Evolutionary conservation across 2,797 vertebrate genomes (phyloP).

Genomic region (Coreius guichenoti): DNA sequence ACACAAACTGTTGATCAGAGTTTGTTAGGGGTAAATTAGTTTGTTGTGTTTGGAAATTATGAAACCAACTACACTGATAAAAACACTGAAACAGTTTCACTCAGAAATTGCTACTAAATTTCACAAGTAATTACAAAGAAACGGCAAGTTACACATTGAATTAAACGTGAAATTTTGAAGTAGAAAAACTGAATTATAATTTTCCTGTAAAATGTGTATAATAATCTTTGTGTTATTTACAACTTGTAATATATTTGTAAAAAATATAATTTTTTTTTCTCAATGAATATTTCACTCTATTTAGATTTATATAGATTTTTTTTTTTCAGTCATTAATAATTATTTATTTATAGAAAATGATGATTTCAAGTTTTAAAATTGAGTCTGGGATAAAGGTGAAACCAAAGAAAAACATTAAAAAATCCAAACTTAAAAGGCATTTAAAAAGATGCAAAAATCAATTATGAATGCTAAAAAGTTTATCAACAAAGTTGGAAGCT

Average conservation of each 20-base stretch:
- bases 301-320: background rate
- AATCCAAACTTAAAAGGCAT: background rate
- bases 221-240: background rate
- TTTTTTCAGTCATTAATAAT: background rate
- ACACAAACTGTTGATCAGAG: too few relatives aligned
- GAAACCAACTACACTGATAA: too few relatives aligned
- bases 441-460: background rate
- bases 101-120: too few relatives aligned
- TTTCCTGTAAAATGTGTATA: background rate
- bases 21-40: too few relatives aligned
- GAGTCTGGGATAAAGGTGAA: too few relatives aligned
- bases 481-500: background rate
- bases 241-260: background rate
- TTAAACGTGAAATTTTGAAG: background rate
- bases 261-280: background rate
- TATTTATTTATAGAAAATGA: background rate
- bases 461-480: background rate
- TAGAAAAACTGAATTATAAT: background rate
- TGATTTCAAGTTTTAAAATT: background rate
- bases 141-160: too few relatives aligned
- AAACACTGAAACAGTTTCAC: too few relatives aligned
- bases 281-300: background rate
- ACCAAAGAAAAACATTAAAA: background rate
- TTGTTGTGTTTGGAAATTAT: too few relatives aligned
- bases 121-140: too few relatives aligned